Percentiles rank a stretch among this genome's conserved stretches.
phyloP scores from a whole-genome alignment of 1,140 invertebrate genomes.

The Eciton burchellii region DNA sequence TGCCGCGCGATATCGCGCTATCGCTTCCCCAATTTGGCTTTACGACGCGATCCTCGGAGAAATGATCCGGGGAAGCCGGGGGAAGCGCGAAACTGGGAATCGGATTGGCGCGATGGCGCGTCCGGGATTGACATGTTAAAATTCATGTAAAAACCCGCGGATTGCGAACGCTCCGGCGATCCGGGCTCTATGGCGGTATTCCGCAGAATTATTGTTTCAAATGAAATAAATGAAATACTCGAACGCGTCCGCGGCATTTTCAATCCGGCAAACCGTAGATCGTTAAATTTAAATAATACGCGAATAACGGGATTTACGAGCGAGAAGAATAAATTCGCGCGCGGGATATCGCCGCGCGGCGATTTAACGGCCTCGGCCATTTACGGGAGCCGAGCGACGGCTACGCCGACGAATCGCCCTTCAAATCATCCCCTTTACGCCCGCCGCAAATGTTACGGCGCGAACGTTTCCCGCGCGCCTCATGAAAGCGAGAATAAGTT shows the following conservation, averaged over 20 bases:
- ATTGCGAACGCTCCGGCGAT: background rate
- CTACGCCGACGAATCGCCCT: background rate
- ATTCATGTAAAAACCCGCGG: background rate
- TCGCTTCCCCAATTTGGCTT: conserved; percentile 37
- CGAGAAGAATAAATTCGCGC: too few relatives aligned
- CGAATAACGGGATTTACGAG: too few relatives aligned
- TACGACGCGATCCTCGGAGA: background rate
- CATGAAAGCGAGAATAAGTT: conserved; percentile 57
- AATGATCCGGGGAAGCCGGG: background rate
- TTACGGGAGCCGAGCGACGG: conserved; percentile 1
- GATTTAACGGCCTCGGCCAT: background rate
- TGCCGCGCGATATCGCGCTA: conserved; percentile 25
- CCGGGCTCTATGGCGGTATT: background rate
- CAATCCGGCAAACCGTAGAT: too few relatives aligned
- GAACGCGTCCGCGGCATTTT: too few relatives aligned
- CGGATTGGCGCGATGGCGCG: background rate
- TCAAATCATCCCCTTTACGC: conserved; percentile 37
- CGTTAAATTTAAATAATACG: too few relatives aligned
- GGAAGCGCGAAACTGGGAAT: too few relatives aligned
- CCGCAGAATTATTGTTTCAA: background rate
- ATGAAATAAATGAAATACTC: background rate
- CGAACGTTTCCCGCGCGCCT: conserved; percentile 46
- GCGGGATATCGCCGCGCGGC: background rate
- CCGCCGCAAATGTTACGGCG: background rate
- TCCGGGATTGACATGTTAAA: background rate